Conservation (phyloP, 2,113 vertebrate genomes). For the Coracopsis vasa region DNA sequence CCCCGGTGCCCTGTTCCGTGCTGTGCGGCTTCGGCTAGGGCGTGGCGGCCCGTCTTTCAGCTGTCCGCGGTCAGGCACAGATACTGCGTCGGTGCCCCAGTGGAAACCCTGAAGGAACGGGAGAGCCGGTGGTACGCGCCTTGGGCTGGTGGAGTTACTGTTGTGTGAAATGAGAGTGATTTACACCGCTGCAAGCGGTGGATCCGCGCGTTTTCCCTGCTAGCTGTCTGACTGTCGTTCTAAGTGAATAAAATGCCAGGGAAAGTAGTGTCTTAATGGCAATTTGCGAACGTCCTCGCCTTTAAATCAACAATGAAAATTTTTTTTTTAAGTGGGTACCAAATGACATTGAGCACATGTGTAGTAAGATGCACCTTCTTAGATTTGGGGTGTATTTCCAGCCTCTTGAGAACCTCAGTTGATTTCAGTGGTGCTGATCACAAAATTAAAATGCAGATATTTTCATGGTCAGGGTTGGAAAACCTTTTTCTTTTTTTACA, state of each 20-base stretch:
- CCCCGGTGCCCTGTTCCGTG: accelerated
- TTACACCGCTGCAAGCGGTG: accelerated
- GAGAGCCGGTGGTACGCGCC: accelerated
- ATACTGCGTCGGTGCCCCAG: accelerated
- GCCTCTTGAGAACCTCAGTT: background rate
- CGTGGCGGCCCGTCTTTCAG: background rate
- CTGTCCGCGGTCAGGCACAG: accelerated
- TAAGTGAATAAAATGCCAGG: background rate
- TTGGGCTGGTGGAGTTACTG: background rate
- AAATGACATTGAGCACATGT: accelerated
- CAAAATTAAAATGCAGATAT: background rate
- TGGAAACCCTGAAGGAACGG: background rate
- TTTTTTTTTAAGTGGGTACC: background rate
- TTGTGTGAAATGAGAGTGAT: accelerated
- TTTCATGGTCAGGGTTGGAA: background rate
- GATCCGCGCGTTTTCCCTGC: accelerated
- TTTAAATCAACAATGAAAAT: background rate
- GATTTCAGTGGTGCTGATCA: background rate
- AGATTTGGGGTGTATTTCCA: background rate
- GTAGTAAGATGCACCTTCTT: background rate
- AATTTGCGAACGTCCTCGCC: background rate
- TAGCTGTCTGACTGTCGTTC: background rate
- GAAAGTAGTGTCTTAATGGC: background rate
- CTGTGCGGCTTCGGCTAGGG: background rate
- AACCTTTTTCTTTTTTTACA: background rate